Evolutionary conservation across 2,888 invertebrate species (phyloP).

Genomic region (Branchipolynoe longqiensis): DNA sequence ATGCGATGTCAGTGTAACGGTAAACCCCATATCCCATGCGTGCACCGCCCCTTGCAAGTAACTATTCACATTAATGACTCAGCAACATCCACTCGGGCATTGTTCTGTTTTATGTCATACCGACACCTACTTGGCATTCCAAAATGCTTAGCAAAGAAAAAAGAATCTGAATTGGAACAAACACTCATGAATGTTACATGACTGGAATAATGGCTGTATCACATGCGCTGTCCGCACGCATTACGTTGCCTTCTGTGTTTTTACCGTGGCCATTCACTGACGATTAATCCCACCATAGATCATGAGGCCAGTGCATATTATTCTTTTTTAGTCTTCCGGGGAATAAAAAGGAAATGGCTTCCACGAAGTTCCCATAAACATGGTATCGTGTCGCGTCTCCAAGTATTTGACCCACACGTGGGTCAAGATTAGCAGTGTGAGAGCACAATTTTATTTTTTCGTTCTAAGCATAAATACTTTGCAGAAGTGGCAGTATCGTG

Average conservation of each 20-base stretch:
- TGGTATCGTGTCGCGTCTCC: too few relatives aligned
- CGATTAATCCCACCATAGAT: slow-evolving; percentile 32
- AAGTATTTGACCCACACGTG: too few relatives aligned
- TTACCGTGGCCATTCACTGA: slow-evolving; percentile 1
- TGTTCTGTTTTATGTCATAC: background rate
- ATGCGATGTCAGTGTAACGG: too few relatives aligned
- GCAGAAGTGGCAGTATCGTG: too few relatives aligned
- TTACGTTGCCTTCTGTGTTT: background rate
- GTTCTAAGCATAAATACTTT: too few relatives aligned
- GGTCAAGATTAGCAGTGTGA: too few relatives aligned
- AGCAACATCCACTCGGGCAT: background rate
- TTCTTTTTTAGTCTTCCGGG: too few relatives aligned
- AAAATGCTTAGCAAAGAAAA: slow-evolving; percentile 9
- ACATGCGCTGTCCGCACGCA: slow-evolving; percentile 1
- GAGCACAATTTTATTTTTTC: too few relatives aligned
- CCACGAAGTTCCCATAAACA: too few relatives aligned
- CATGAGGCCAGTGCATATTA: background rate
- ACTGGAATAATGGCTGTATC: background rate
- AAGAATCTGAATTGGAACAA: slow-evolving; percentile 36
- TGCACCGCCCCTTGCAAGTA: background rate
- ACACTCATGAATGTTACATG: slow-evolving; percentile 22
- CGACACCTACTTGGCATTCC: background rate
- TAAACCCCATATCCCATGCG: too few relatives aligned
- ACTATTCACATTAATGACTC: background rate
- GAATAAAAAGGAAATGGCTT: too few relatives aligned